These are phyloP conservation scores for Laothoe populi DNA, from an alignment of 2,888 invertebrate genomes.

Conservation along the genomic window DNA sequence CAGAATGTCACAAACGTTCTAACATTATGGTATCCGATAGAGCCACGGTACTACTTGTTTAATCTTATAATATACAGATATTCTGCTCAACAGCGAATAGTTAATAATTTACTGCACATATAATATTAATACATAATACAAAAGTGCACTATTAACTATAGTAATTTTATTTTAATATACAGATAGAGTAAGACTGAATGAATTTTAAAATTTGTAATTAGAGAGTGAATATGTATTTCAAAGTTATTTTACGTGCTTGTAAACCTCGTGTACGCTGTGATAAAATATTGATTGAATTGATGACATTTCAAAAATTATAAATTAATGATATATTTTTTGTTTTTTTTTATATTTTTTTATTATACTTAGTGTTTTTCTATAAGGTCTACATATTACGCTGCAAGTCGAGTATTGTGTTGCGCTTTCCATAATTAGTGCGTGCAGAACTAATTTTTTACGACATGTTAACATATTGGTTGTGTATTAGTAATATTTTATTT, in stretches of 20 bases:
- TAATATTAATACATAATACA: conserved; percentile 61
- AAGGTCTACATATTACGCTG: conserved; percentile 3
- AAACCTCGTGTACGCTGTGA: conserved; percentile 74
- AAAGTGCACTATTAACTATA: conserved; percentile 75
- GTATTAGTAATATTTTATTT: conserved; percentile 4
- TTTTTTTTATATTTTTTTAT: conserved; percentile 12
- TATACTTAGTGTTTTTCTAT: conserved; percentile 13
- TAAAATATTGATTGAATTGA: conserved; percentile 53
- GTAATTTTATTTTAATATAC: conserved; percentile 62
- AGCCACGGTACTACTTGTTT: neutral
- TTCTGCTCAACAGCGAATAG: conserved; percentile 60
- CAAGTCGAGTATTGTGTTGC: neutral
- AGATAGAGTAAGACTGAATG: conserved; percentile 80
- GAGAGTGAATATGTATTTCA: conserved; percentile 43
- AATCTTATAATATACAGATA: conserved; percentile 7
- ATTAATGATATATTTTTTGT: neutral
- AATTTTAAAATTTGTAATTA: conserved; percentile 60
- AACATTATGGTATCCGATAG: conserved; percentile 25
- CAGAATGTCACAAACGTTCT: conserved; percentile 45
- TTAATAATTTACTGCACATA: conserved; percentile 64
- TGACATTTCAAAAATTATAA: conserved; percentile 41
- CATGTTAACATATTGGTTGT: neutral
- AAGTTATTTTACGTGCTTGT: conserved; percentile 58
- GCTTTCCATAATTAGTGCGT: conserved; percentile 1
- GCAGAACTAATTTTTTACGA: neutral